Base-by-base conservation (phyloP, 2,113 vertebrate genomes). In the Capreolus pygargus region DNA sequence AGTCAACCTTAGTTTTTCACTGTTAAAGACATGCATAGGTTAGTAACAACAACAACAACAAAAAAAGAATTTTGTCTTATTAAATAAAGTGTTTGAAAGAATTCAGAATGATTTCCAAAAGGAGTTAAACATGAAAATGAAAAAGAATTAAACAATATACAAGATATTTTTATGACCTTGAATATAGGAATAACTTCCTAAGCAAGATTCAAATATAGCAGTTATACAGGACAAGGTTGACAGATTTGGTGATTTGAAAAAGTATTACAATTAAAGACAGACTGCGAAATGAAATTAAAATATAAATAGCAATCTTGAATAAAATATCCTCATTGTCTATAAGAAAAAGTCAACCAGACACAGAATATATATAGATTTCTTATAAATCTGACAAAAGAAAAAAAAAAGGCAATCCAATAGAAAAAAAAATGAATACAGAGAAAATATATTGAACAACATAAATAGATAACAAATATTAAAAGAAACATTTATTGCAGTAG, bases 31-130 rank as follows among this genome's bases (percentile, higher is more conserved):
- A 70, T 45, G 15, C 64, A n/a, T 27, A 91, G 23, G 28, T 76
- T 58, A 90, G 55, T 64, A 58, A 60, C 74, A 6, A 30, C 33
- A 64, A 15, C 14, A 88, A 47, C 6, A 6, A 30, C 6, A 28
- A 86, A 70, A 50, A 89, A 92, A 84, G 43, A 54, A 74, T 50
- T 47, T 93, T 7, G 10, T 55, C 90, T 93, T 79, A 95, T 90
- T 70, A 70, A 70, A 39, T 95, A 45, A 43, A 39, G 6, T 43
- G 54, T 86, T 94, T 84, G 61, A 45, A 95, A 79, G 54, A 87
- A 57, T 95, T 95, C 55, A 88, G 87, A 92, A 60, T 94, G 43
- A 96, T 91, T 96, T 94, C 60, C 86, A 88, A 93, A 91, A 82
- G 58, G 12, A 78, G 17, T 91, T 81, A 95, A 96, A 91, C 52